phyloP scores from a whole-genome alignment of 2,113 vertebrate genomes.

The Zapus hudsonius region DNA sequence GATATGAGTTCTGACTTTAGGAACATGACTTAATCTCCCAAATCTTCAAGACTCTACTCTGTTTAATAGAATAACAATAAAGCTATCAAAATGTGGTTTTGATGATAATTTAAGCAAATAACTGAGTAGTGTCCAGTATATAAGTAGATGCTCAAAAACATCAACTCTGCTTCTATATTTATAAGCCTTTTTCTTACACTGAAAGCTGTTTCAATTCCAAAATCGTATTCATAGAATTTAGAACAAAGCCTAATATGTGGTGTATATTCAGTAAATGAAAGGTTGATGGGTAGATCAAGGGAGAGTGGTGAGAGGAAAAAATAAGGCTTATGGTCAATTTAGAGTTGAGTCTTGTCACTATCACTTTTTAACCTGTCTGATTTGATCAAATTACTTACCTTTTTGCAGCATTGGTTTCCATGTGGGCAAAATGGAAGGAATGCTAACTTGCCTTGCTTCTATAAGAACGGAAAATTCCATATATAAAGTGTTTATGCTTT shows the following conservation, averaged over 20 bases:
- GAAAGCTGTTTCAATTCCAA: not conserved
- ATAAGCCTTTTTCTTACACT: conserved; percentile 8
- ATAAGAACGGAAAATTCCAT: not conserved
- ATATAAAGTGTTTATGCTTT: not conserved
- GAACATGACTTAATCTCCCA: not conserved
- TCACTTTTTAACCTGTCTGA: not conserved
- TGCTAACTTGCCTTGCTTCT: not conserved
- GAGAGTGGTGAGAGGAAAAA: not conserved
- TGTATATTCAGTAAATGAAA: not conserved
- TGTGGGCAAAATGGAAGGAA: not conserved
- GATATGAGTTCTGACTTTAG: not conserved
- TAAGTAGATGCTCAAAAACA: not conserved
- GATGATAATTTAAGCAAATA: conserved; percentile 32
- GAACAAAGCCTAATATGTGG: not conserved
- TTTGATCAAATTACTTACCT: not conserved
- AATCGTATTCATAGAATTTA: not conserved
- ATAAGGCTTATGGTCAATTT: not conserved
- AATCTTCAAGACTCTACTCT: not conserved
- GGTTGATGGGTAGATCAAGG: not conserved
- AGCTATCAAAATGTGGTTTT: not conserved
- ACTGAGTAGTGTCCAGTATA: not conserved
- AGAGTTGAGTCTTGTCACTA: conserved; percentile 21
- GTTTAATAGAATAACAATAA: not conserved
- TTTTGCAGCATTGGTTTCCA: not conserved
- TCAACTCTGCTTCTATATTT: not conserved